A percentile compares a stretch with the other conserved stretches of the same genome.
These are phyloP conservation scores for Florisuga fusca DNA, from an alignment of 2,797 vertebrate species.

Conservation along the genomic window DNA sequence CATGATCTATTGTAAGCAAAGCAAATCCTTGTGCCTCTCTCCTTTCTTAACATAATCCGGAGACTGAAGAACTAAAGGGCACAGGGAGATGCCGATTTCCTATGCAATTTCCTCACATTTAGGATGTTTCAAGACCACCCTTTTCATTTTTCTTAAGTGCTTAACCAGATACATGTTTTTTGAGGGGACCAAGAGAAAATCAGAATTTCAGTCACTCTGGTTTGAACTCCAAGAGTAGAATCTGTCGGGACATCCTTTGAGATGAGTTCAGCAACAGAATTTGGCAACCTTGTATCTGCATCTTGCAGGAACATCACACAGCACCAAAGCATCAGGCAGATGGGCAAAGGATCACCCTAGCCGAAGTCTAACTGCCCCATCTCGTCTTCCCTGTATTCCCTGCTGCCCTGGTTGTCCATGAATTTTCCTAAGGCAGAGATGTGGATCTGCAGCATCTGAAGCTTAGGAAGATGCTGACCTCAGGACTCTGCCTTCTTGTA, in stretches of 20 bases:
- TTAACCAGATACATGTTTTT: background rate
- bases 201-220: background rate
- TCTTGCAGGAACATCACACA: background rate
- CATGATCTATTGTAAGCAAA: background rate
- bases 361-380: background rate
- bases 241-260: background rate
- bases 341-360: background rate
- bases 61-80: background rate
- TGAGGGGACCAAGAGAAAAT: background rate
- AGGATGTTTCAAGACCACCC: background rate
- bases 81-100: background rate
- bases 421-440: background rate
- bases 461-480: background rate
- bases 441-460: background rate
- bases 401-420: accelerated
- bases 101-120: background rate
- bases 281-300: background rate
- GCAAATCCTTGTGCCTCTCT: background rate
- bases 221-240: background rate
- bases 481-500: background rate
- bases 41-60: background rate
- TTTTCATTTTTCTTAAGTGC: background rate
- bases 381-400: accelerated
- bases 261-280: background rate
- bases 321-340: background rate